These are phyloP conservation scores for Agrochola lota DNA, from an alignment of 2,888 invertebrate species.

Conservation along the genomic window DNA sequence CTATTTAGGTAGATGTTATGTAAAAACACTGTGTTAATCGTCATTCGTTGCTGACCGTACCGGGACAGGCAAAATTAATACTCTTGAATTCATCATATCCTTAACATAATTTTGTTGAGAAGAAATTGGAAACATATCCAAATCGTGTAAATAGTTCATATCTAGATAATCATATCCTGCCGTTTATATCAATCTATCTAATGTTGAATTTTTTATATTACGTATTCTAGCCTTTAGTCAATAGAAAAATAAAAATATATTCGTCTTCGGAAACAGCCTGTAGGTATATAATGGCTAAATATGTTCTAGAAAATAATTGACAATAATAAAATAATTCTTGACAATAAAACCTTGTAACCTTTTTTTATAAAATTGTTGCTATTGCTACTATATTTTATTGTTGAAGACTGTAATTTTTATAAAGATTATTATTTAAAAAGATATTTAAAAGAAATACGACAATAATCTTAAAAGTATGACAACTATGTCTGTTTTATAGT, in stretches of 20 bases:
- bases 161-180: slow-evolving; percentile 62
- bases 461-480: slow-evolving; percentile 38
- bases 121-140: slow-evolving; percentile 53
- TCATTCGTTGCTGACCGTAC: slow-evolving; percentile 6
- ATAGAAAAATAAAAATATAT: slow-evolving; percentile 33
- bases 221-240: slow-evolving; percentile 30
- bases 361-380: slow-evolving; percentile 47
- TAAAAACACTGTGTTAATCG: background rate
- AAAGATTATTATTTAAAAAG: slow-evolving; percentile 24
- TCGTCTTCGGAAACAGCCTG: slow-evolving; percentile 48
- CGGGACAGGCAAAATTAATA: background rate
- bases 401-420: slow-evolving; percentile 62
- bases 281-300: slow-evolving; percentile 38
- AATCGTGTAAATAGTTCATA: slow-evolving; percentile 43
- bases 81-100: slow-evolving; percentile 49
- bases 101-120: slow-evolving; percentile 22
- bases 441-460: slow-evolving; percentile 27
- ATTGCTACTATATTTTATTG: slow-evolving; percentile 50
- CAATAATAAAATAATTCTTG: slow-evolving; percentile 57
- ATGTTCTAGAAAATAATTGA: slow-evolving; percentile 42
- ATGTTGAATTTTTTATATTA: slow-evolving; percentile 62
- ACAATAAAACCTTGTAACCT: slow-evolving; percentile 51
- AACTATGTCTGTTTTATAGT: slow-evolving; percentile 26
- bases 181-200: slow-evolving; percentile 60
- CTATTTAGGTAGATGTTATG: background rate